A percentile compares a stretch with the other conserved stretches of the same genome.
Conservation (phyloP, 2,113 vertebrate genomes). For the Bubo scandiacus region DNA sequence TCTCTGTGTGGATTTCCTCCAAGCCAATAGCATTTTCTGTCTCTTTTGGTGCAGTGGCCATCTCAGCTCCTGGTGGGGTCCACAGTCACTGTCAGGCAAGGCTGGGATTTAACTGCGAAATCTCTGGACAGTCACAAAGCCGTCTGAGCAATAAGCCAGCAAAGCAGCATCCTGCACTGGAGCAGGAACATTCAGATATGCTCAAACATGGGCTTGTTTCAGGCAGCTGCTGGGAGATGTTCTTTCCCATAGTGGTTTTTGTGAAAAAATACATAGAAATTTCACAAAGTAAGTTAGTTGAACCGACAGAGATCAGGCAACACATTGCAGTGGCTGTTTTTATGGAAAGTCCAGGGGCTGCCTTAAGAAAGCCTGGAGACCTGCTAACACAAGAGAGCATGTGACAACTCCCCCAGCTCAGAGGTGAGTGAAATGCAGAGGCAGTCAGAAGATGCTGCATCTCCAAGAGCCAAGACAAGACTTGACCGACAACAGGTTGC, state of each 20-base stretch:
- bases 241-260: neutral
- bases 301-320: neutral
- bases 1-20: slow-evolving; percentile 35
- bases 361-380: neutral
- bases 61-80: neutral
- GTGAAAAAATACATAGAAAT: neutral
- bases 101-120: neutral
- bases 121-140: neutral
- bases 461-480: neutral
- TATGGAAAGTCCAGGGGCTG: neutral
- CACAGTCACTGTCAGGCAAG: neutral
- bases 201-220: neutral
- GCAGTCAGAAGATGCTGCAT: neutral
- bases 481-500: rapidly evolving
- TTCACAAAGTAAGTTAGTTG: neutral
- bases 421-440: neutral
- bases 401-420: rapidly evolving
- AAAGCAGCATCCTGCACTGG: neutral
- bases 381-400: neutral
- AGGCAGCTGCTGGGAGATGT: neutral
- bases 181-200: neutral
- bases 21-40: slow-evolving; percentile 33
- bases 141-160: neutral
- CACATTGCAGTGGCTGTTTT: neutral
- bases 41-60: slow-evolving; percentile 39